Evolutionary conservation across 2,113 vertebrate species (phyloP), one percentile per base, ranked within the genome.

Genomic region (Setophaga kirtlandii): DNA sequence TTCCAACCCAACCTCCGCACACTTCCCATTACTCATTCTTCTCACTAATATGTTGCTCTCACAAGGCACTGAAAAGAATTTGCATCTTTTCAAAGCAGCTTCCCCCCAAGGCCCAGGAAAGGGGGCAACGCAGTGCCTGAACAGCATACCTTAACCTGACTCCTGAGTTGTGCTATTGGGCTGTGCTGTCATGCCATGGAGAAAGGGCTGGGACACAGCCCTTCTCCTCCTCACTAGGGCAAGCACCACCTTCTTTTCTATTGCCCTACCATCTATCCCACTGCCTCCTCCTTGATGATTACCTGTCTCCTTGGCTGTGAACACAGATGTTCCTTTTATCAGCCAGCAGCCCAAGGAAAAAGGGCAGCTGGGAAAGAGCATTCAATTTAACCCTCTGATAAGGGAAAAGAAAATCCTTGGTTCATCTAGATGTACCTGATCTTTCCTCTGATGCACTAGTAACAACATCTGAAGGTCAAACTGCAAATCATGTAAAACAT

Each of bases 381-480:
- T 97, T 97, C 96, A 95, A 96, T 97, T 95, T 95, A 97, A 96
- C 93, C 75, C 89, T 96, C 91, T 96, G 95, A 97, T 97, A 97
- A 98, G 92, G 71, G 79, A 91, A 95, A 94, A 86, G 67, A 94
- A 97, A 96, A 96, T 88, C 81, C 62, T 83, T 65, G 79, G 85
- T 78, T 92, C 90, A 76, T 87, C 90, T 94, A 88, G 70, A 92
- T 96, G 83, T 50, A 91, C 10, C 89, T 94, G 56, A 89, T 97
- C 94, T 97, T 93, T 91, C 87, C 95, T 95, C 71, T 96, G 86
- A 97, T 52, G 89, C 41, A 85, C 58, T 2, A 1, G 70, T 90
- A 97, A 97, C 89, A 97, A 71, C 93, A 97, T 94, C 94, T 97
- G 97, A 97, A 98, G 97, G 96, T 98, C 95, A 96, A 95, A 88